Conservation (phyloP, 2,888 invertebrate genomes). For the Erebia ligea region DNA sequence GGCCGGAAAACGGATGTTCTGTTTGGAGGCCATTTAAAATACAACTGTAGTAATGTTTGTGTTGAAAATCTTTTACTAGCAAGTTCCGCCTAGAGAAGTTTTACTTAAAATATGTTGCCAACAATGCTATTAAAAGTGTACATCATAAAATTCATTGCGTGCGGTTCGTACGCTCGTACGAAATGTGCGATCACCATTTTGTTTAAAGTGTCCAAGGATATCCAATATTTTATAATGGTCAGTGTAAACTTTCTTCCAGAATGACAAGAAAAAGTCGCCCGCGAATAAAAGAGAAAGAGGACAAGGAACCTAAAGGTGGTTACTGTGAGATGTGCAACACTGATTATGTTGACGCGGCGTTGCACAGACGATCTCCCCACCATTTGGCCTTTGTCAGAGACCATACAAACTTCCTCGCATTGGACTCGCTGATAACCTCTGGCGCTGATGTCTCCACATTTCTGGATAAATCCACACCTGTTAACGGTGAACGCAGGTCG, state of each 20-base stretch:
- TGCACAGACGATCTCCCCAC: constrained; percentile 89
- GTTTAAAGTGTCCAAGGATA: no score
- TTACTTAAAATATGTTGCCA: no score
- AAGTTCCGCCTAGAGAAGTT: no score
- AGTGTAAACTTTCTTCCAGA: constrained; percentile 56
- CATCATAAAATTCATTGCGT: no score
- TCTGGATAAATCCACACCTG: constrained; percentile 82
- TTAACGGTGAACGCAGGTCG: constrained; percentile 69
- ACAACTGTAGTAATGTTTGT: no score
- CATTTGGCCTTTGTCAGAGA: constrained; percentile 89
- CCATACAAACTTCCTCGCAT: constrained; percentile 88
- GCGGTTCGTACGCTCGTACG: no score
- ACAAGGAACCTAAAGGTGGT: constrained; percentile 80
- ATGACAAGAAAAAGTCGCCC: constrained; percentile 82
- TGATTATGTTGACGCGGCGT: constrained; percentile 87
- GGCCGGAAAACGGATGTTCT: no score
- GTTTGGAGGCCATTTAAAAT: no score
- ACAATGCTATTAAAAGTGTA: no score
- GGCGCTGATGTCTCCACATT: constrained; percentile 88
- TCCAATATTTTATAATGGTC: no score
- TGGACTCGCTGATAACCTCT: constrained; percentile 87
- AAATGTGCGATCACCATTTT: no score
- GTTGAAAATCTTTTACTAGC: no score
- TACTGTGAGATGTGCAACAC: constrained; percentile 92
- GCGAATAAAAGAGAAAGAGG: constrained; percentile 72